A percentile compares a stretch with the other conserved stretches of the same genome.
Evolutionary conservation across 2,113 vertebrate species (phyloP).

Genomic region (Barbus barbus): DNA sequence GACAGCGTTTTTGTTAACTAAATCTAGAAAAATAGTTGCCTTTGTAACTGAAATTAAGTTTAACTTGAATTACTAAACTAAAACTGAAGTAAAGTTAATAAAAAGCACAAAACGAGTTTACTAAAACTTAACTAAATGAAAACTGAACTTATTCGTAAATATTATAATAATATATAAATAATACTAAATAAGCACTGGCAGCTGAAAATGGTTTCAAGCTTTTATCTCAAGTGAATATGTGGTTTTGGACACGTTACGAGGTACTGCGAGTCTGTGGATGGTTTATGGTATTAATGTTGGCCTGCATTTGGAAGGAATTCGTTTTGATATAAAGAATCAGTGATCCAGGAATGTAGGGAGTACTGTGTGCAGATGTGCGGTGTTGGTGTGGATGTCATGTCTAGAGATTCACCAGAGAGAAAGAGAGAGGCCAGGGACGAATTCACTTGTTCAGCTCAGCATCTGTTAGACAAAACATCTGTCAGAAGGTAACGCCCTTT

Average conservation of each 20-base stretch:
- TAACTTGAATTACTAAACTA: not conserved
- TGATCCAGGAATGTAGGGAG: constrained; percentile 19
- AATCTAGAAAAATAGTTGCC: not conserved
- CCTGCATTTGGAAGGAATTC: not conserved
- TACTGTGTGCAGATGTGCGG: not conserved
- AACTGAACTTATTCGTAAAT: not conserved
- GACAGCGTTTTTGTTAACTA: not conserved
- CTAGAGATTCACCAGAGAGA: constrained; percentile 2
- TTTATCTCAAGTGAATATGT: not conserved
- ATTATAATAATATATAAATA: not conserved
- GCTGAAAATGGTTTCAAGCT: not conserved
- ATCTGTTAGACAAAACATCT: constrained; percentile 53
- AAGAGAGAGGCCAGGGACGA: not conserved
- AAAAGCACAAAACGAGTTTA: not conserved
- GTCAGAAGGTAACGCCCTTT: constrained; percentile 31
- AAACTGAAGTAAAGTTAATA: not conserved
- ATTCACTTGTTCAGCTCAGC: constrained; percentile 53
- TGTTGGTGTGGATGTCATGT: not conserved
- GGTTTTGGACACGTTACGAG: not conserved
- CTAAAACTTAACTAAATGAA: not conserved
- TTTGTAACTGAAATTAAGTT: not conserved
- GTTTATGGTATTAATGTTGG: constrained; percentile 9
- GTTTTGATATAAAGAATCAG: constrained; percentile 24
- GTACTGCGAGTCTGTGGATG: not conserved
- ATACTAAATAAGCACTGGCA: not conserved